Base-by-base conservation (phyloP, 2,888 invertebrate genomes). In the Eilema caniola region DNA sequence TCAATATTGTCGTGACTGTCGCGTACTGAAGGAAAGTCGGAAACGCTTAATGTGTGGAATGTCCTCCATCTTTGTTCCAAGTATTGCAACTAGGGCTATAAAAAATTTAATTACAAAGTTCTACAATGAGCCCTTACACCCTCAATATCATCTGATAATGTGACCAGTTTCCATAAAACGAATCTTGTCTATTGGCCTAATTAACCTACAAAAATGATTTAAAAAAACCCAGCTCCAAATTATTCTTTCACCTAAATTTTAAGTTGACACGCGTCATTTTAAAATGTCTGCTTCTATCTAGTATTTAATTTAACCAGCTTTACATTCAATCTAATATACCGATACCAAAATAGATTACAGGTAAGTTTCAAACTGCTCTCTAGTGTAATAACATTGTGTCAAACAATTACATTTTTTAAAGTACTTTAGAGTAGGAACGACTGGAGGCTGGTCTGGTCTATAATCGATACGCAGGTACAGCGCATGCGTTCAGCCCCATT, bases 391-490 rank as follows among this genome's bases (percentile, higher is more conserved):
- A 60, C 70, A 68, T 63, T 59, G 64, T 74, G 73, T 71, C 53
- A 61, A 62, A 31, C 64, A 57, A 62, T 71, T 82, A 71, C 72
- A 74, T 63, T 76, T 80, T 80, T 83, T 72, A 71, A 76, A 79
- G 66, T 72, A 77, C 64, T 75, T 77, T 74, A 74, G 64, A 73
- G 69, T 74, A 73, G 73, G 64, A 73, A 74, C 71, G 70, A 24
- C 23, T 66, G 77, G 66, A 71, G 75, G 77, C 78, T 78, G 79
- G 73, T 65, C 65, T 69, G 68, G 67, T 56, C 74, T 72, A 72
- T 74, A 77, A 84, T 84, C 84, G 75, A 84, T 84, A 83, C 65
- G 25, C 20, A 56, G 64, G 76, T 73, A 73, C 64, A 70, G 77
- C 84, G 83, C 83, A 83, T 83, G 83, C 83, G 82, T 73, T 67